Base-by-base conservation (phyloP, 2,113 vertebrate genomes). In the Microtus oregoni region DNA sequence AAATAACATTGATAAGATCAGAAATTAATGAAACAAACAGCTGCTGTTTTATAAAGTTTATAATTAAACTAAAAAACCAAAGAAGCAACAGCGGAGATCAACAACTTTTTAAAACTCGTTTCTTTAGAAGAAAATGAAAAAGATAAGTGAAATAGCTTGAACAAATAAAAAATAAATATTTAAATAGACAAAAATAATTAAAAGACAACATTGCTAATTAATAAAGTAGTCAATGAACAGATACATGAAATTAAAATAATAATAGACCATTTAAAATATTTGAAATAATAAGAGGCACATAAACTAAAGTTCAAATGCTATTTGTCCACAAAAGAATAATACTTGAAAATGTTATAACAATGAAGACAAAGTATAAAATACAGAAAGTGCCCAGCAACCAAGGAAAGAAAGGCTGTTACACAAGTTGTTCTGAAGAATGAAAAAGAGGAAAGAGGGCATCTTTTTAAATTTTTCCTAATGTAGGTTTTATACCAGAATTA, bases 1-100 rank as follows among this genome's bases (percentile, higher is more conserved):
- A 95, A 92, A 96, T 92, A 96, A 58, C 7, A 95, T 92, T 73
- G 75, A 96, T 96, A 96, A 94, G 32, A 97, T 92, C 89, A 89
- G 7, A 96, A 95, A 90, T 86, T 63, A 96, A 90, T 95, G 87
- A 96, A 72, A 85, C 55, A 92, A 72, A 79, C 90, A 90, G 19
- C 72, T 87, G 17, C 8, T 87, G 20, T 72, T 75, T 68, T 44
- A 81, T 65, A 70, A 92, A 81, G 50, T 82, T 96, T 96, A 77
- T 86, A 94, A 94, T 94, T 92, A 95, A 91, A 78, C 32, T 93
- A 73, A 68, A 92, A 86, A 93, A 89, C 2, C 55, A 83, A 87
- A 93, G 15, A 93, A 50, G 4, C 50, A 94, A 52, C 92, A 63
- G 41, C 65, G 38, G 85, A 11, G 11, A 91, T 41, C 19, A 92